phyloP scores from a whole-genome alignment of 2,113 vertebrate genomes.

The Clupea harengus region DNA sequence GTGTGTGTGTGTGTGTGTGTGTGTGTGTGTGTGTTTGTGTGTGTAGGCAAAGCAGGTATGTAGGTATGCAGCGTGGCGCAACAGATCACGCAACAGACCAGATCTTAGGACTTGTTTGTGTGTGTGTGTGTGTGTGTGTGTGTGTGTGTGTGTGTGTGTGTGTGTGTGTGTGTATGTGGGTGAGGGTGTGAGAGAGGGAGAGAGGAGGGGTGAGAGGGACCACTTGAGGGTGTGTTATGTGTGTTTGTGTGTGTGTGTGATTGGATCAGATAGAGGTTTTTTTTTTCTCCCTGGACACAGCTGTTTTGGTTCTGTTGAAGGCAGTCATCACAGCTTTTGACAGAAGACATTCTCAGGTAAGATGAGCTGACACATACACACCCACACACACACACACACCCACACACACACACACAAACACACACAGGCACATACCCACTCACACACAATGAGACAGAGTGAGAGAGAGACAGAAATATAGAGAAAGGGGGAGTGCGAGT shows the following conservation, averaged over 20 bases:
- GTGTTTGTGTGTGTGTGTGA: neutral
- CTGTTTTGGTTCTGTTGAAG: neutral
- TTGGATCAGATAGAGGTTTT: neutral
- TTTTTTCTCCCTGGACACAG: neutral
- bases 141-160: conserved; percentile 6
- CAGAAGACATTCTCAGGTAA: neutral
- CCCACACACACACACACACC: too few relatives aligned
- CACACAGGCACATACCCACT: conserved; percentile 18
- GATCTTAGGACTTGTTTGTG: conserved; percentile 11
- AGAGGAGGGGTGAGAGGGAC: too few relatives aligned
- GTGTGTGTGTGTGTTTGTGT: conserved; percentile 23
- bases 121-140: conserved; percentile 22
- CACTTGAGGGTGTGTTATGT: neutral
- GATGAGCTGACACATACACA: neutral
- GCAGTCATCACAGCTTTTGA: neutral
- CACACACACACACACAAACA: neutral
- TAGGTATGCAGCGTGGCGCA: conserved; percentile 36
- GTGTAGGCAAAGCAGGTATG: conserved; percentile 12
- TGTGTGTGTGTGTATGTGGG: neutral
- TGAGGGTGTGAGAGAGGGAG: too few relatives aligned
- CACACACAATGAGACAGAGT: neutral
- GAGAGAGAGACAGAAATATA: too few relatives aligned
- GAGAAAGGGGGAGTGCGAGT: too few relatives aligned
- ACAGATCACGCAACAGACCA: neutral
- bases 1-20: conserved; percentile 29